A percentile compares a stretch with the other conserved stretches of the same genome.
These are phyloP conservation scores for Slavum lentiscoides DNA, from an alignment of 2,888 invertebrate species.

Conservation along the genomic window DNA sequence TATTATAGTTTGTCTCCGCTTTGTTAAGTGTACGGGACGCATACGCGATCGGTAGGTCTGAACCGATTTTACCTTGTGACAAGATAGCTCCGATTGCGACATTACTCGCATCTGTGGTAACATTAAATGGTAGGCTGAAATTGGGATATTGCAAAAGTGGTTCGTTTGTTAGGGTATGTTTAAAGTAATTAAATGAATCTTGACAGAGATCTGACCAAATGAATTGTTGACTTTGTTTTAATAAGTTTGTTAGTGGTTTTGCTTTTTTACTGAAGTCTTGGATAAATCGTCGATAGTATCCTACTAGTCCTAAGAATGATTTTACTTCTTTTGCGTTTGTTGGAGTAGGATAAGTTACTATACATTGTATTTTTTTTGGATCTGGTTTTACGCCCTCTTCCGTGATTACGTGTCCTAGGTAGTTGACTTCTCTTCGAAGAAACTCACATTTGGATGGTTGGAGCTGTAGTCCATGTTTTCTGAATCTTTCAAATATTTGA, in stretches of 20 bases:
- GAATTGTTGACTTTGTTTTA: slow-evolving; percentile 55
- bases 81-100: background rate
- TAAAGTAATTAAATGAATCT: slow-evolving; percentile 39
- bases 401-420: slow-evolving; percentile 49
- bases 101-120: background rate
- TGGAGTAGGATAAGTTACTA: slow-evolving; percentile 19
- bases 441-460: slow-evolving; percentile 55
- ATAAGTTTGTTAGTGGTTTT: slow-evolving; percentile 56
- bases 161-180: background rate
- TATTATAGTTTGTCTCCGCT: background rate
- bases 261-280: slow-evolving; percentile 55
- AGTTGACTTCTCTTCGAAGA: slow-evolving; percentile 32
- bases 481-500: slow-evolving; percentile 51
- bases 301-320: slow-evolving; percentile 57
- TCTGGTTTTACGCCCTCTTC: slow-evolving; percentile 51
- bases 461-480: slow-evolving; percentile 55
- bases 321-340: slow-evolving; percentile 5
- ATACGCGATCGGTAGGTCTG: background rate
- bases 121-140: background rate
- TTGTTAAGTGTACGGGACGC: background rate
- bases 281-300: slow-evolving; percentile 58
- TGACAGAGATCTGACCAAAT: slow-evolving; percentile 52
- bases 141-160: background rate
- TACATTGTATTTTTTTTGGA: slow-evolving; percentile 54
- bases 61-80: background rate